Conservation (phyloP, 2,888 invertebrate genomes). For the Hedychridium roseum region DNA sequence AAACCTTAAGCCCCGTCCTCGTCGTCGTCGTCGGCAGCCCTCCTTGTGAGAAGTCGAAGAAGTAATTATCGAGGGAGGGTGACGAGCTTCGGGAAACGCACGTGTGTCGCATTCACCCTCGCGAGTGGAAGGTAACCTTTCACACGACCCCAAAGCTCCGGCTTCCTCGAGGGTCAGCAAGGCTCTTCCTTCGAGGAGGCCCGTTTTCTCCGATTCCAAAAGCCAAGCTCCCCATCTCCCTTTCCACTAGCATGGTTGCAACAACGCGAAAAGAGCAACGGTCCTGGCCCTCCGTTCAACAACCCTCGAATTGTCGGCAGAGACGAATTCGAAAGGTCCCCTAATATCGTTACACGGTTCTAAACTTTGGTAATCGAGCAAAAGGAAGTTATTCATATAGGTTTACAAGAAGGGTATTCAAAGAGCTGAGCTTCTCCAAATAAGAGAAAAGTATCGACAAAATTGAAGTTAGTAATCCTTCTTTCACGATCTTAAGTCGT, state of each 20-base stretch:
- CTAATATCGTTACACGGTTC: slow-evolving; percentile 6
- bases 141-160: slow-evolving; percentile 43
- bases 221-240: not conserved
- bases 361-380: slow-evolving; percentile 16
- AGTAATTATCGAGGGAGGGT: slow-evolving; percentile 34
- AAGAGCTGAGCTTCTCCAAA: too few species aligned
- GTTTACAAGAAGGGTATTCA: too few species aligned
- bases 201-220: slow-evolving; percentile 9
- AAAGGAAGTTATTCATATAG: too few species aligned
- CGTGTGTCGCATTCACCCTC: slow-evolving; percentile 44
- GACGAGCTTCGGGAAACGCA: slow-evolving; percentile 32
- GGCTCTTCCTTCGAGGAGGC: slow-evolving; percentile 13
- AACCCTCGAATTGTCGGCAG: slow-evolving; percentile 11
- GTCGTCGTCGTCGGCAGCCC: too few species aligned
- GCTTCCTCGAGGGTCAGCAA: slow-evolving; percentile 12
- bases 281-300: not conserved
- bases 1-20: too few species aligned
- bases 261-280: not conserved
- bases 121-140: slow-evolving; percentile 46
- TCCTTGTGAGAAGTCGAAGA: slow-evolving; percentile 27
- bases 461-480: too few species aligned
- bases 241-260: not conserved
- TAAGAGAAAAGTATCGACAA: too few species aligned
- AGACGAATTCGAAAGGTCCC: slow-evolving; percentile 16
- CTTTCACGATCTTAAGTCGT: too few species aligned